These are phyloP conservation scores for Epizoanthus fatuus DNA, from an alignment of 92 coral and sea anemone species.

Conservation along the genomic window DNA sequence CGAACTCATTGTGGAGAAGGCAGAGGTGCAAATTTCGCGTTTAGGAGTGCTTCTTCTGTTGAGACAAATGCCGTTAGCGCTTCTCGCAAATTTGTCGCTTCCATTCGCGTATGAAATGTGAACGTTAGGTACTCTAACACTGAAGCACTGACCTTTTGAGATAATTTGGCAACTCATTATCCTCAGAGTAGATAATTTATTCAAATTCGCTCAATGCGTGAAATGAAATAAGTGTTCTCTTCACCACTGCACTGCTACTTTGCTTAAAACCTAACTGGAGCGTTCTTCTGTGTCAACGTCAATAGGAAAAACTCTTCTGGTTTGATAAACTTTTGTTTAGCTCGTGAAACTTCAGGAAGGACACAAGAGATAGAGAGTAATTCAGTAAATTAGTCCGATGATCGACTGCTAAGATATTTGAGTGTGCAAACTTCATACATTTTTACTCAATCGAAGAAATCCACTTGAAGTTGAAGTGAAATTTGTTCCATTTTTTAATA, in stretches of 20 bases:
- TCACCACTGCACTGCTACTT: too few species aligned
- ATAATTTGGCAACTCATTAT: too few species aligned
- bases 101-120: background rate
- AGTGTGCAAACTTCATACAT: slow-evolving; percentile 38
- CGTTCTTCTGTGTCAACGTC: too few species aligned
- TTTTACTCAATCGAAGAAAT: slow-evolving; percentile 5
- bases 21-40: slow-evolving; percentile 39
- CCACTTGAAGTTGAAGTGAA: slow-evolving; percentile 16
- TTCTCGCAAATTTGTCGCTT: background rate
- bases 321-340: background rate
- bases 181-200: too few species aligned
- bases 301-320: too few species aligned
- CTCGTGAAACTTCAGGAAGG: background rate
- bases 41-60: background rate
- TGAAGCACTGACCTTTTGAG: background rate
- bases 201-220: too few species aligned
- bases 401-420: slow-evolving; percentile 20
- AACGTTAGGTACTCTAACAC: background rate
- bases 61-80: background rate
- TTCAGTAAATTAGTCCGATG: slow-evolving; percentile 4
- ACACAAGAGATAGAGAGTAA: background rate
- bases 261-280: too few species aligned
- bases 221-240: too few species aligned
- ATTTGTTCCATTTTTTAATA: slow-evolving; percentile 36
- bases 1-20: slow-evolving; percentile 9